Evolutionary conservation across 2,113 vertebrate species (phyloP).

Genomic region (Lonchura striata): DNA sequence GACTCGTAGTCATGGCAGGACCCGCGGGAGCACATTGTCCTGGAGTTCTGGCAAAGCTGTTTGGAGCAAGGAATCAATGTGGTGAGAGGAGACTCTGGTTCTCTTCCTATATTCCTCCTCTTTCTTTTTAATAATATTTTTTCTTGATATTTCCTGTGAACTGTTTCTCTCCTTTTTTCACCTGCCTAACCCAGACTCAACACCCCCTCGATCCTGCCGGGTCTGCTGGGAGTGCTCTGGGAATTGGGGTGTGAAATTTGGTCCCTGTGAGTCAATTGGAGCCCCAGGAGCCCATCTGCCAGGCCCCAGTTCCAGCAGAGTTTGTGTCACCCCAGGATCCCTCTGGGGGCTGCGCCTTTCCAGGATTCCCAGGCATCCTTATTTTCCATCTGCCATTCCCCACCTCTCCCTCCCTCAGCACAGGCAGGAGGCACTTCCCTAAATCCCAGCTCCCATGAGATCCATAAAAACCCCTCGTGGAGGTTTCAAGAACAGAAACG

Average conservation of each 20-base stretch:
- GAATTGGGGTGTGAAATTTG: background rate
- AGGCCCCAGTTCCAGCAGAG: no score
- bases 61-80: fast-evolving
- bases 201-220: fast-evolving
- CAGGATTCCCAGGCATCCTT: fast-evolving
- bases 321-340: fast-evolving
- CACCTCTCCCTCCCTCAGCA: fast-evolving
- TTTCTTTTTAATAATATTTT: background rate
- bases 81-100: background rate
- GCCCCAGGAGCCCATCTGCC: fast-evolving
- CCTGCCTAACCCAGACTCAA: background rate
- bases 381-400: fast-evolving
- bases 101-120: fast-evolving
- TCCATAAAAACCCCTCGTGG: background rate
- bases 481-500: background rate
- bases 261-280: fast-evolving
- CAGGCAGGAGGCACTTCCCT: background rate
- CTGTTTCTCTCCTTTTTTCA: background rate
- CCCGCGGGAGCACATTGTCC: background rate
- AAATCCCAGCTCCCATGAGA: background rate
- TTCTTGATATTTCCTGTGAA: background rate
- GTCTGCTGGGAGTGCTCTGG: background rate
- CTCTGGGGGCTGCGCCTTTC: fast-evolving
- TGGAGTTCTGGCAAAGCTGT: background rate
- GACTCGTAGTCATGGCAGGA: background rate